phyloP scores from a whole-genome alignment of 2,113 vertebrate species.

The Pseudorectes ferrugineus region DNA sequence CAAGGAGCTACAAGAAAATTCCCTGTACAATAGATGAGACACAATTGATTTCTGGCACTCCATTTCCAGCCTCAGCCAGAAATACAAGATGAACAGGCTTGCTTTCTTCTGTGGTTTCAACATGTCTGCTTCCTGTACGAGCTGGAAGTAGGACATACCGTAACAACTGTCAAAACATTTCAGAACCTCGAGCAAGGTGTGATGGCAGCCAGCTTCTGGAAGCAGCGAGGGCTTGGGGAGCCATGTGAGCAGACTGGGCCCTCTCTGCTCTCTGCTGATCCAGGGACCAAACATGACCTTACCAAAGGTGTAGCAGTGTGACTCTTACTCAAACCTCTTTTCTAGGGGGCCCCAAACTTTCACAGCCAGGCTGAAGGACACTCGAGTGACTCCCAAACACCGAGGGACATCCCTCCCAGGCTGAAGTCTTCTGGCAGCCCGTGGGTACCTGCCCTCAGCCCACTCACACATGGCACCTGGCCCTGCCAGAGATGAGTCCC shows the following conservation, averaged over 20 bases:
- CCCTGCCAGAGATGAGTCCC: background rate
- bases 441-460: background rate
- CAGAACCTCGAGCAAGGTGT: slow-evolving; percentile 1
- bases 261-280: background rate
- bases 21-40: background rate
- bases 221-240: background rate
- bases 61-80: slow-evolving; percentile 32
- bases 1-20: background rate
- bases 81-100: slow-evolving; percentile 50
- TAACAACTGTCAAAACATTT: background rate
- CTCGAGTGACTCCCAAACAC: fast-evolving
- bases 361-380: background rate
- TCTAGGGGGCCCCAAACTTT: background rate
- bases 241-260: background rate
- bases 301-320: background rate
- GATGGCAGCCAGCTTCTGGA: background rate
- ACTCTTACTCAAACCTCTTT: background rate
- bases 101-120: slow-evolving; percentile 45
- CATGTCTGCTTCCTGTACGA: background rate
- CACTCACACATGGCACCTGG: fast-evolving
- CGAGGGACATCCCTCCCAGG: background rate
- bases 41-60: slow-evolving; percentile 34
- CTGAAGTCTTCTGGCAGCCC: background rate
- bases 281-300: background rate
- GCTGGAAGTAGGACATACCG: slow-evolving; percentile 32